Conservation (phyloP, 2,113 vertebrate genomes). For the Hippoglossus stenolepis region DNA sequence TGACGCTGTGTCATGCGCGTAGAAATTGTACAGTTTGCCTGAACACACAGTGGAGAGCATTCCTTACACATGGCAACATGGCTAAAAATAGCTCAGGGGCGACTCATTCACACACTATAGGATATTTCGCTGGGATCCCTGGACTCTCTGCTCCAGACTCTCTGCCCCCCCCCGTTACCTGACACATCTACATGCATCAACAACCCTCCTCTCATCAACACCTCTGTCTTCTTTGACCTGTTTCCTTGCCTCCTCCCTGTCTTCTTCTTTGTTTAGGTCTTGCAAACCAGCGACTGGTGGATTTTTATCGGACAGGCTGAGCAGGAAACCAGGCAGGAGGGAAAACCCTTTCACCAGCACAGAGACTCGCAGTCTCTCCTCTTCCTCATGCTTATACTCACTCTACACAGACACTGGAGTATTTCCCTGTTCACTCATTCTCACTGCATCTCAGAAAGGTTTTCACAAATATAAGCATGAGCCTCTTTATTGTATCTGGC, state of each 20-base stretch:
- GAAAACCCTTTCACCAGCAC: not conserved
- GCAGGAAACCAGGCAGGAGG: conserved; percentile 10
- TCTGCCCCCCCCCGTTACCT: not conserved
- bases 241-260: not conserved
- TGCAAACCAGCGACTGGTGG: conserved; percentile 14
- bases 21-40: conserved; percentile 36
- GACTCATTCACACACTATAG: conserved; percentile 31
- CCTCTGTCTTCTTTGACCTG: not conserved
- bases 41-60: conserved; percentile 16
- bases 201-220: not conserved
- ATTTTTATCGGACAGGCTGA: conserved; percentile 19
- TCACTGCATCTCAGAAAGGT: too few relatives aligned
- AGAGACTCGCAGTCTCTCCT: too few relatives aligned
- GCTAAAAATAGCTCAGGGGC: conserved; percentile 70
- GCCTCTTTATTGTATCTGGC: too few relatives aligned
- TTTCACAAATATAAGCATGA: too few relatives aligned
- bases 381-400: too few relatives aligned
- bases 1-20: conserved; percentile 4
- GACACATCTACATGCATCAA: not conserved
- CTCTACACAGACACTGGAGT: too few relatives aligned
- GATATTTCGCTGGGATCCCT: conserved; percentile 38
- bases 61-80: conserved; percentile 72
- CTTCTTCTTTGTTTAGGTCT: not conserved
- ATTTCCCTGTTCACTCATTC: too few relatives aligned
- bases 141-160: too few relatives aligned